Evolutionary conservation across 2,113 vertebrate species (phyloP).

Genomic region (Gadus macrocephalus): DNA sequence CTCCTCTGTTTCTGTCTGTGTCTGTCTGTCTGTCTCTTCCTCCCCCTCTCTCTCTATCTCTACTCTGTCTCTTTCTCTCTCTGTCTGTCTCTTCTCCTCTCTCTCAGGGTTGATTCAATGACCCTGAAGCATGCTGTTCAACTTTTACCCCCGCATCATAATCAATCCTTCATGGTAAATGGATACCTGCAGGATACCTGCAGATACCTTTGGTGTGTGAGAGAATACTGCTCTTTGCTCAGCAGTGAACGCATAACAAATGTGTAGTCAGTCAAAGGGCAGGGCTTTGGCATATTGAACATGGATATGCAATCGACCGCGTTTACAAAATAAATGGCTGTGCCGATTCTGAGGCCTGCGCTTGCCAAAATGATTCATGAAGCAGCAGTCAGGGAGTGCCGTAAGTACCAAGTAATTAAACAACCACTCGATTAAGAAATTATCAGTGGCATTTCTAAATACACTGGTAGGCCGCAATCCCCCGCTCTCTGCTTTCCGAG

Average conservation of each 20-base stretch:
- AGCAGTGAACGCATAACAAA: constrained; percentile 22
- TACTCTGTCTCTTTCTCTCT: too few relatives aligned
- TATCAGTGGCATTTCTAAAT: constrained; percentile 1
- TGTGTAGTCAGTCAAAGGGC: constrained; percentile 36
- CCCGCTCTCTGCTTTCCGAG: not conserved
- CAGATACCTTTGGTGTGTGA: constrained; percentile 17
- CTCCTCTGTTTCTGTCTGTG: too few relatives aligned
- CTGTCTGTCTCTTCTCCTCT: not conserved
- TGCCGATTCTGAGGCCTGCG: constrained; percentile 39
- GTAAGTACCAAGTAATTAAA: not conserved
- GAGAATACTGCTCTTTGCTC: constrained; percentile 26
- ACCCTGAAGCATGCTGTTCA: constrained; percentile 25
- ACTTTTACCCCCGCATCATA: constrained; percentile 17
- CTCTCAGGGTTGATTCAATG: constrained; percentile 26
- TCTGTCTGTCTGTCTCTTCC: too few relatives aligned
- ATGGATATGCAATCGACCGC: constrained; percentile 49
- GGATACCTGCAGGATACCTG: constrained; percentile 25
- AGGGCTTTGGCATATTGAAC: constrained; percentile 47
- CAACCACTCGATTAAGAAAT: too few relatives aligned
- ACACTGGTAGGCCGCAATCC: constrained; percentile 3
- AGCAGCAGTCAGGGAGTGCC: constrained; percentile 23
- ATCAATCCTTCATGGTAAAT: constrained; percentile 41
- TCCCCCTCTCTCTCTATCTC: not conserved
- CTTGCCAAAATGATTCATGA: constrained; percentile 47
- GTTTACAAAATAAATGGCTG: constrained; percentile 43